Evolutionary conservation across 2,113 vertebrate species (phyloP).

Genomic region (Madoqua kirkii): DNA sequence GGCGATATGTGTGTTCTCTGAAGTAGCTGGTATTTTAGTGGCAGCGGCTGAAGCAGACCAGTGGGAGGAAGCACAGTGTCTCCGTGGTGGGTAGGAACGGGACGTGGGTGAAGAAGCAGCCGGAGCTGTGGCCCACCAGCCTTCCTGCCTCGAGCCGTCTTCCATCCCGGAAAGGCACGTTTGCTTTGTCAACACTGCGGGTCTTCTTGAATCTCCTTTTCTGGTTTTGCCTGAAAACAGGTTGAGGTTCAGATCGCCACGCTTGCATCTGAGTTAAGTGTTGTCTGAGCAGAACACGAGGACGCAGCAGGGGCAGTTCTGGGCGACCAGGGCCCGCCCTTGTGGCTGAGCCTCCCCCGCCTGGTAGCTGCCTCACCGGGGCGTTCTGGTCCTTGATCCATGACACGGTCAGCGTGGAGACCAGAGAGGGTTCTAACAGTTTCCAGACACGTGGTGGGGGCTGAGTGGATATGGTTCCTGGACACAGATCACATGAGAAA

Average conservation of each 20-base stretch:
- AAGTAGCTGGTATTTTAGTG: neutral
- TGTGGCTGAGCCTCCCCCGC: neutral
- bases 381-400: neutral
- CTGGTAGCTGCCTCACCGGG: neutral
- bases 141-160: accelerated
- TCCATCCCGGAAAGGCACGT: neutral
- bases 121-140: accelerated
- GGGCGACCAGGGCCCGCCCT: accelerated
- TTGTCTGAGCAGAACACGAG: accelerated
- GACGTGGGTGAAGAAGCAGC: neutral
- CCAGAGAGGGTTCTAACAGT: neutral
- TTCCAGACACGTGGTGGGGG: neutral
- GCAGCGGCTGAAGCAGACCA: accelerated
- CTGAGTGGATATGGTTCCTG: too few species aligned
- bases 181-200: accelerated
- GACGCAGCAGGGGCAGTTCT: accelerated
- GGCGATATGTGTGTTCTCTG: neutral
- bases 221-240: neutral
- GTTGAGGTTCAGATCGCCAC: neutral
- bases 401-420: neutral
- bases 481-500: neutral
- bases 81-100: accelerated
- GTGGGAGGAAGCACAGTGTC: neutral
- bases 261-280: neutral
- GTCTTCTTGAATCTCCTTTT: neutral